Percentiles rank a stretch among this genome's conserved stretches.
Evolutionary conservation across 2,797 vertebrate genomes (phyloP).

Genomic region (Chloroceryle amazona): DNA sequence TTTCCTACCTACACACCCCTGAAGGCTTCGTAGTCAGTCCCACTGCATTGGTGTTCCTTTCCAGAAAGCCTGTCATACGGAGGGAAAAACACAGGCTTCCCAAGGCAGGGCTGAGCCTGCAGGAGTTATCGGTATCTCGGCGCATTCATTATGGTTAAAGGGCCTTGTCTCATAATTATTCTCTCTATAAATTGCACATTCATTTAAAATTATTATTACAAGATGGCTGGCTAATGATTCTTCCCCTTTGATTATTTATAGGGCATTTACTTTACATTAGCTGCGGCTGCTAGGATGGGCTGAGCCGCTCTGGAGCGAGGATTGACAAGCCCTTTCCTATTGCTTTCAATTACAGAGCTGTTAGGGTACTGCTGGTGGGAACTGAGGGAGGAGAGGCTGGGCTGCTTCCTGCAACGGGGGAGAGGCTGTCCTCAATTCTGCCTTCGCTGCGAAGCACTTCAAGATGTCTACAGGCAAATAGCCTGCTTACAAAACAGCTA

Average conservation of each 20-base stretch:
- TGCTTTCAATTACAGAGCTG: background rate
- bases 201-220: background rate
- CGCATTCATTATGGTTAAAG: background rate
- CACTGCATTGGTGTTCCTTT: background rate
- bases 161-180: background rate
- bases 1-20: background rate
- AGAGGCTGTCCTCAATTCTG: accelerated
- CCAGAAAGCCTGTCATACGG: background rate
- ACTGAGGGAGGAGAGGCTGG: background rate
- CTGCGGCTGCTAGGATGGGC: background rate
- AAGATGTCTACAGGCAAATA: background rate
- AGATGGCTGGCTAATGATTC: conserved; percentile 39
- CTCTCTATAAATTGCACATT: conserved; percentile 4
- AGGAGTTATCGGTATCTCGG: background rate
- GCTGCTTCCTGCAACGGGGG: background rate
- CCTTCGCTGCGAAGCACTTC: accelerated
- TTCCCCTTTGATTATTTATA: conserved; percentile 32
- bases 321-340: background rate
- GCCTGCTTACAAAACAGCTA: background rate
- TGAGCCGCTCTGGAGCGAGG: background rate
- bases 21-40: background rate
- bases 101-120: background rate
- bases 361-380: background rate
- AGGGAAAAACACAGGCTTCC: background rate
- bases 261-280: background rate